These are phyloP conservation scores for Pterostichus madidus DNA, from an alignment of 2,888 invertebrate species.

Conservation along the genomic window DNA sequence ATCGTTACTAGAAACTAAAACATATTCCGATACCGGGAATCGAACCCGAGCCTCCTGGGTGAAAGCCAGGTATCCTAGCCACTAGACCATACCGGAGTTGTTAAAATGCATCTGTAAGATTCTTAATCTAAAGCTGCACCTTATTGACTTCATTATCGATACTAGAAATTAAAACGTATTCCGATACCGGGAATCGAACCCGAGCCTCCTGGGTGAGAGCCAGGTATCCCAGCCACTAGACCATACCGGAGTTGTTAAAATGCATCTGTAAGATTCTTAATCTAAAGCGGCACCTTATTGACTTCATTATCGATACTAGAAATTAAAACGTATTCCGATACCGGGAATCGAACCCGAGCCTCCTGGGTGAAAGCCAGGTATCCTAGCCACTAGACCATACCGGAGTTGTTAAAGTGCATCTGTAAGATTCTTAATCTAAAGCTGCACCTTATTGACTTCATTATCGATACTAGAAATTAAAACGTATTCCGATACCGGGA, in stretches of 20 bases:
- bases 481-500: constrained; percentile 82
- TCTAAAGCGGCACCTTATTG: too few relatives aligned
- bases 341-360: constrained; percentile 88
- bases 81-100: constrained; percentile 83
- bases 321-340: constrained; percentile 78
- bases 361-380: constrained; percentile 87
- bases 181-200: constrained; percentile 87
- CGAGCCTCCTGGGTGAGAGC: constrained; percentile 87
- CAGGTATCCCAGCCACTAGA: constrained; percentile 87
- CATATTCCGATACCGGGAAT: constrained; percentile 84
- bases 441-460: too few relatives aligned
- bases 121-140: too few relatives aligned
- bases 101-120: not conserved
- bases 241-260: constrained; percentile 79
- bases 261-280: too few relatives aligned
- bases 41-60: constrained; percentile 88
- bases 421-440: too few relatives aligned
- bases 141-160: too few relatives aligned
- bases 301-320: too few relatives aligned
- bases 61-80: constrained; percentile 87
- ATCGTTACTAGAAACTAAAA: not conserved
- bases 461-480: too few relatives aligned
- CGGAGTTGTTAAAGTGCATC: too few relatives aligned
- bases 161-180: constrained; percentile 72
- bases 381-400: too few relatives aligned